Base-by-base conservation (phyloP, 1,140 invertebrate genomes). In the Tachypleus tridentatus region DNA sequence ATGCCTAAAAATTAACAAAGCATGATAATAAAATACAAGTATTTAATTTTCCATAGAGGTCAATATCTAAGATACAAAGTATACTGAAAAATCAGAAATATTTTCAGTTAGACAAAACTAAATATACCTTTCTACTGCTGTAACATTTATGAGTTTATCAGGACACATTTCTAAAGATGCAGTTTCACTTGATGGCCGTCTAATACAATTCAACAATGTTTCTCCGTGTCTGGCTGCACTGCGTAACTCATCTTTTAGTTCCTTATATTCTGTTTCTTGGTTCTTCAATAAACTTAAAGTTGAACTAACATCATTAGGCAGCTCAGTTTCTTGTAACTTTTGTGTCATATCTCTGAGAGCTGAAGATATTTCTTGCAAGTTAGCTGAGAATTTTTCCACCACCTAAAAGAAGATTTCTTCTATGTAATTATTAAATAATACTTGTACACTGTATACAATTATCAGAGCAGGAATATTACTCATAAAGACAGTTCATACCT, bases 331-430 rank as follows among this genome's bases (percentile, higher is more conserved):
- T 65, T 83, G 79, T 51, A 96, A 85, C 67, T 85, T 84, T 74
- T 87, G 83, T 64, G 91, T 93, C 75, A 93, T 94, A 64, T 86
- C 84, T 75, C 90, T 86, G 68, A 95, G 77, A 66, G 87, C 84
- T 61, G 85, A 80, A 7, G 91, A 92, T 47, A 97, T 91, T 72
- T 92, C 86, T 74, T 89, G 86, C 62, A 90, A 93, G 75, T 93
- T 84, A 52, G 84, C 84, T 53, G 91, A 93, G 80, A 97, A 97
- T 75, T 93, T 91, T 76, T 97, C 94, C 71, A 97, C 84, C 61
- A 88, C 90, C 92, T 96, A 74, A n/a, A 81, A 72, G 68, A 72
- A 64, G 29, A 29, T 29, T 29, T 29, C 29, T 29, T 29, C 29
- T 2, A 29, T 29, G 29, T 29, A 29, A 29, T 2, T 29, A 29